Evolutionary conservation across 2,888 invertebrate species (phyloP), one percentile per base, ranked within the genome.

Genomic region (Dynastes maya): DNA sequence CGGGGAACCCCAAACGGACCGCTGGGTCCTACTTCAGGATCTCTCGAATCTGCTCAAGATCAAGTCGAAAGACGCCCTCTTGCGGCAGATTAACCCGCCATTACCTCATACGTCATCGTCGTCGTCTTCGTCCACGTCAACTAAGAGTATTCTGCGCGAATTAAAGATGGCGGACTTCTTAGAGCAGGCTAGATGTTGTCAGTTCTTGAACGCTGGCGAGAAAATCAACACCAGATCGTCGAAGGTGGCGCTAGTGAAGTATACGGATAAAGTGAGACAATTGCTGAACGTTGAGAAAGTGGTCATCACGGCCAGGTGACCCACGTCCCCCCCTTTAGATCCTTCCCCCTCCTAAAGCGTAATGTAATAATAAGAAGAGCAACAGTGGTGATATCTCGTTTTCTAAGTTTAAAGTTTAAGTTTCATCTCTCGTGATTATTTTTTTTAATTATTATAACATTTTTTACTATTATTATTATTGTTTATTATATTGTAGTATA

Each of bases 1-100:
- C 80, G 91, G 92, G 70, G 92, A 92, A 84, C 86, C 91, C 0
- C 92, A 92, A 16, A 90, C 91, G 80, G 95, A 95, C 74, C 92
- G 94, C 80, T 96, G 96, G 95, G 93, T 96, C 77, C 90, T 96
- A 79, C 90, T 96, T 76, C 95, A 94, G 86, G 96, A 96, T 87
- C 91, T 96, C 83, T 94, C 95, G 84, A 92, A 93, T 84, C 89
- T 95, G 82, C 89, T 95, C 84, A 94, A 94, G 90, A 92, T 95
- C 79, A 96, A 96, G 89, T 95, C 95, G 55, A 93, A 94, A 84
- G 96, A 96, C 84, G 94, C 95, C 74, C 89, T 96, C 64, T 88
- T 95, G 80, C 93, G 94, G 85, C 95, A 95, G 89, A 91, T 94
- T 78, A 92, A 92, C 2, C 91, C 92, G 0, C 91, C 92, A 2